phyloP scores from a whole-genome alignment of 2,888 invertebrate species.

The Ophioninae sp. region DNA sequence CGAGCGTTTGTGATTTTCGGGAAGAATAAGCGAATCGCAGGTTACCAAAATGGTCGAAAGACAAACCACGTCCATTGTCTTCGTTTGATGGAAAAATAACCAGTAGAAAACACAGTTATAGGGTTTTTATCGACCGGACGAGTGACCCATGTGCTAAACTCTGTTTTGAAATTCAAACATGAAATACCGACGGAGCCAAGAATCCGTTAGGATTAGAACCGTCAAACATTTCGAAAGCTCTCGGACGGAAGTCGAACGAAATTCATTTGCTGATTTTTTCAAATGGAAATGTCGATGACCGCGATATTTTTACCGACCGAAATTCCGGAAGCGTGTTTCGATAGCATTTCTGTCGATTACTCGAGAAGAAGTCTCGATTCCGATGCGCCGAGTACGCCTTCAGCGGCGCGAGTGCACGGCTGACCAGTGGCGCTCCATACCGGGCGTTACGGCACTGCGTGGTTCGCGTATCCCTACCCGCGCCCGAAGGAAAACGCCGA shows the following conservation, averaged over 20 bases:
- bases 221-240: neutral
- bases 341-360: neutral
- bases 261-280: neutral
- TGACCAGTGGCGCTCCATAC: constrained; percentile 8
- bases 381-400: neutral
- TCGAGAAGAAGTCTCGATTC: neutral
- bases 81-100: neutral
- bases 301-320: neutral
- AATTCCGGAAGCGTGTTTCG: neutral
- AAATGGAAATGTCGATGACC: neutral
- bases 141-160: neutral
- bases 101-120: neutral
- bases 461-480: constrained; percentile 69
- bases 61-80: neutral
- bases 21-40: neutral
- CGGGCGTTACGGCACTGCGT: constrained; percentile 70
- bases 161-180: neutral
- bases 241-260: neutral
- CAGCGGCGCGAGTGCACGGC: neutral
- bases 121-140: neutral
- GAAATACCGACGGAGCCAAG: neutral
- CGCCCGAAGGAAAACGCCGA: constrained; percentile 71
- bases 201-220: neutral
- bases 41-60: neutral
- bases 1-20: neutral